Conservation (phyloP, 2,797 vertebrate genomes). For the Crocidura indochinensis region DNA sequence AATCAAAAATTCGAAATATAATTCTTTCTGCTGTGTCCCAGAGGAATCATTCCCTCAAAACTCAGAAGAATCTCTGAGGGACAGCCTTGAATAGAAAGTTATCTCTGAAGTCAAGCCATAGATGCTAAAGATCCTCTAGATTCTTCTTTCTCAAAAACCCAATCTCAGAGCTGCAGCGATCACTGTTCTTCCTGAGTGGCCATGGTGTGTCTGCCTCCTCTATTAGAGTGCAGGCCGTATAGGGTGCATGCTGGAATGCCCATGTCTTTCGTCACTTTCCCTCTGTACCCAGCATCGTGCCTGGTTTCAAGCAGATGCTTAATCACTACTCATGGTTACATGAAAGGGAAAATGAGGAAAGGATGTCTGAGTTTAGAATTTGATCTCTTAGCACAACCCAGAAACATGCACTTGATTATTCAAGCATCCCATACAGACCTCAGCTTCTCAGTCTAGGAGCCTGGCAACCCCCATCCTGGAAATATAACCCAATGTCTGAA, state of each 20-base stretch:
- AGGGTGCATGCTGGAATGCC: not conserved
- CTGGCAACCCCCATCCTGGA: not conserved
- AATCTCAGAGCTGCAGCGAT: not conserved
- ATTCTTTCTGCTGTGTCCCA: not conserved
- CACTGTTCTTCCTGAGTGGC: too few relatives aligned
- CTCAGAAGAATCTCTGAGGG: conserved; percentile 19
- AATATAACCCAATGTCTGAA: not conserved
- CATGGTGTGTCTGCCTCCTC: not conserved
- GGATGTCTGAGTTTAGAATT: not conserved
- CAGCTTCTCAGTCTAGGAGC: not conserved
- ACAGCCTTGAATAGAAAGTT: not conserved
- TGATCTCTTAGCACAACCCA: not conserved
- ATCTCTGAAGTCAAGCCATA: not conserved
- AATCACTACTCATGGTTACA: too few relatives aligned
- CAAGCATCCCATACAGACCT: not conserved
- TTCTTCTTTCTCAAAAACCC: not conserved
- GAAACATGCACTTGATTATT: not conserved
- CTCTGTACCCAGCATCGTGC: not conserved
- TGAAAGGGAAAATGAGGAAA: not conserved
- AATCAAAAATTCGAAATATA: not conserved
- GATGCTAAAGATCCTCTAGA: not conserved
- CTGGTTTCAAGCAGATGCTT: not conserved
- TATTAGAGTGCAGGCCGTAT: not conserved
- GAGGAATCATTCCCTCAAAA: conserved; percentile 12
- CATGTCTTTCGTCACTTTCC: not conserved